Base-by-base conservation (phyloP, 1,140 invertebrate genomes). In the Cotesia glomerata region DNA sequence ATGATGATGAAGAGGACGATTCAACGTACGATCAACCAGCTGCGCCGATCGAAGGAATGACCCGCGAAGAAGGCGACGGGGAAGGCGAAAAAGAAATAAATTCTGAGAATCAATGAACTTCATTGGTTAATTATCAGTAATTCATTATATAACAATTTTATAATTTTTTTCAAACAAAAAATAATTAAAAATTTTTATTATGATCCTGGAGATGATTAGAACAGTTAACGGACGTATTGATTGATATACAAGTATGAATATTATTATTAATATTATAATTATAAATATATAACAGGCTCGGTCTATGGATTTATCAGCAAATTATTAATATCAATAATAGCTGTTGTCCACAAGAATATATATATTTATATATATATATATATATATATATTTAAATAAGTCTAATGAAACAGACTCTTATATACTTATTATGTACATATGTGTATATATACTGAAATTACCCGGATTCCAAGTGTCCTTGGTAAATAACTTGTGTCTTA, bases 1-100 rank as follows among this genome's bases (percentile, higher is more conserved):
- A 49, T 45, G 49, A 68, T 26, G 69, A 45, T 11, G 39, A 45
- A 45, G 39, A 45, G 11, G 39, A 45, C 11, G 39, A 45, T 45
- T 45, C 77, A 5, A 77, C 65, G 16, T 56, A 69, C 13, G 81
- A 85, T 11, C 80, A 84, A 26, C 66, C 79, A 11, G 78, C 82
- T 35, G 80, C 82, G 1, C 84, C 86, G 3, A 90, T 90, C 32
- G 88, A 90, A 75, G 88, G 89, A 54, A 90, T 90, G 89, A 89
- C 88, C 32, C 84, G 89, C 7, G 89, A 90, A 72, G 88, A 89
- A 75, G 89, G 89, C 4, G 89, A 90, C 51, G 89, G 89, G 9
- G 88, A 89, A 77, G 88, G 88, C 36, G 88, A 89, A 69, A 87
- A 84, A 51, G 86, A 85, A 69, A 77, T 74, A 4, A 86, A 78